Evolutionary conservation across 1,140 invertebrate species (phyloP).

Genomic region (Zaprionus tsacasi): DNA sequence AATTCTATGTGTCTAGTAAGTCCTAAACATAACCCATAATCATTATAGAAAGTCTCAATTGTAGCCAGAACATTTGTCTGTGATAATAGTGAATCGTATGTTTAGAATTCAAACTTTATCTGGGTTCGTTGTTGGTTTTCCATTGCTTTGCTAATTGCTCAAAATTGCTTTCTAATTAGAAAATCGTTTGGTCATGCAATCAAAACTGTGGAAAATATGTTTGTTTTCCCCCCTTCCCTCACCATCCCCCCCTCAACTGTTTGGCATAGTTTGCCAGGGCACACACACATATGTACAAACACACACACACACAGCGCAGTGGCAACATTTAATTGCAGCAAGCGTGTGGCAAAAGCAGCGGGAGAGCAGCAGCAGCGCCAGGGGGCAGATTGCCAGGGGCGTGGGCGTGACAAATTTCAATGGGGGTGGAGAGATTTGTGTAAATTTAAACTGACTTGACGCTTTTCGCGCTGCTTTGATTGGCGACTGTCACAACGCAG

Average conservation of each 20-base stretch:
- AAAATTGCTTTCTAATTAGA: neutral
- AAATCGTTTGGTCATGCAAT: slow-evolving; percentile 6
- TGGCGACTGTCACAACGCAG: slow-evolving; percentile 62
- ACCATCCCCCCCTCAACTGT: neutral
- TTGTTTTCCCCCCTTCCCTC: neutral
- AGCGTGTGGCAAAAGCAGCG: neutral
- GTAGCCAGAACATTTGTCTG: no score
- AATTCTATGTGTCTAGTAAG: no score
- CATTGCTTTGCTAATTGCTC: neutral
- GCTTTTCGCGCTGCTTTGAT: slow-evolving; percentile 61
- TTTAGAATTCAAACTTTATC: neutral
- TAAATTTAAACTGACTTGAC: slow-evolving; percentile 34
- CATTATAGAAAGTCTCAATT: no score
- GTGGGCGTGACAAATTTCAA: slow-evolving; percentile 11
- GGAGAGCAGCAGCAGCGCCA: neutral
- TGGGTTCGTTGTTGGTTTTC: neutral
- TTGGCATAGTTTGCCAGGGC: neutral
- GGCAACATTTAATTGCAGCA: neutral
- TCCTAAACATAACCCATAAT: no score
- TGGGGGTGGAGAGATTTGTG: slow-evolving; percentile 2
- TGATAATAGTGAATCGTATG: neutral
- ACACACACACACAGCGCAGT: neutral
- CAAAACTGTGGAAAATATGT: slow-evolving; percentile 3
- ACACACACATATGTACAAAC: neutral
- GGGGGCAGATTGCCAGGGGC: no score